Evolutionary conservation across 2,888 invertebrate species (phyloP).

Genomic region (Scaptomyza caliginosa): DNA sequence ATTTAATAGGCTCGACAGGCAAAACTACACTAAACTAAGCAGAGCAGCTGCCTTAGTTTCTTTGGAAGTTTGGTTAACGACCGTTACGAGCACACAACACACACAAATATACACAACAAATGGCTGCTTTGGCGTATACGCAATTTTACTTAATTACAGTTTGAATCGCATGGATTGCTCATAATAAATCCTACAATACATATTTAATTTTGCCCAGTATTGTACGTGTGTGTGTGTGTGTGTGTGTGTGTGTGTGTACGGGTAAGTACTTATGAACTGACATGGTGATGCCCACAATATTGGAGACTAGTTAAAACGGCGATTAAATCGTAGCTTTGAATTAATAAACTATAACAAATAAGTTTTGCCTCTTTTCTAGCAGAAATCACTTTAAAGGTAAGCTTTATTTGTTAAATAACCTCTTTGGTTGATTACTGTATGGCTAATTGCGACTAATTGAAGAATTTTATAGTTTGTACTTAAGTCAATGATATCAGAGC

Average conservation of each 20-base stretch:
- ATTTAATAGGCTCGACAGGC: constrained; percentile 16
- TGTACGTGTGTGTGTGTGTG: background rate
- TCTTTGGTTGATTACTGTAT: no score
- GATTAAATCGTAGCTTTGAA: background rate
- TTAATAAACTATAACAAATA: background rate
- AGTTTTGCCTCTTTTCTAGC: background rate
- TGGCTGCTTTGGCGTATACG: constrained; percentile 24
- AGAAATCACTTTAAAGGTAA: background rate
- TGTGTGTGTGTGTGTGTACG: background rate
- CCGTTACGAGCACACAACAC: constrained; percentile 36
- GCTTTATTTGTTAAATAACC: no score
- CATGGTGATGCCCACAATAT: background rate
- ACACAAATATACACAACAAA: background rate
- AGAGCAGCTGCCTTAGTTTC: constrained; percentile 12
- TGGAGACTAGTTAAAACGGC: background rate
- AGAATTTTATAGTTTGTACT: no score
- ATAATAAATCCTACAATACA: constrained; percentile 17
- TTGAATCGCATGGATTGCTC: constrained; percentile 21
- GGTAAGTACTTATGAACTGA: background rate
- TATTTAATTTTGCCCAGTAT: constrained; percentile 15
- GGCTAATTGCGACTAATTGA: no score
- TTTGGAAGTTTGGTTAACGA: constrained; percentile 49
- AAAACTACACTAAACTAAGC: background rate
- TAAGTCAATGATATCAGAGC: background rate
- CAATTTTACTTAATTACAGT: constrained; percentile 35